Evolutionary conservation across 1,140 invertebrate species (phyloP).

Genomic region (Trichonephila clavata): DNA sequence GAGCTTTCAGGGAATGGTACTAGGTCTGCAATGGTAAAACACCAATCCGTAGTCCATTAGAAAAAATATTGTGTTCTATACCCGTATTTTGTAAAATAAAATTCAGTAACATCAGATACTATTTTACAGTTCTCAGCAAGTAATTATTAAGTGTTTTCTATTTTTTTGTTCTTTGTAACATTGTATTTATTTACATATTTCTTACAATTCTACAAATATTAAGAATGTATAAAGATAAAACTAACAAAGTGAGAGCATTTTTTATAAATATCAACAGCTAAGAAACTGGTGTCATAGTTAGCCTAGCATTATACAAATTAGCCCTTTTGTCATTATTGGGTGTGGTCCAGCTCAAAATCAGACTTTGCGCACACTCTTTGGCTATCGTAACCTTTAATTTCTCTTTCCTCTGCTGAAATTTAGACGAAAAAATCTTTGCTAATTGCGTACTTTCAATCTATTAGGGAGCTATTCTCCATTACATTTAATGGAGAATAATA

Average conservation of each 20-base stretch:
- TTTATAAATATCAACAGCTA: neutral
- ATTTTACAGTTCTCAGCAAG: too few species aligned
- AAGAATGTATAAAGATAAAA: neutral
- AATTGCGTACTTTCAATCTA: slow-evolving; percentile 42
- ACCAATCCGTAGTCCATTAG: too few species aligned
- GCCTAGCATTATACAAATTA: neutral
- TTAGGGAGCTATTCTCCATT: neutral
- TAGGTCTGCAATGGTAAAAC: too few species aligned
- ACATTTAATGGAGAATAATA: too few species aligned
- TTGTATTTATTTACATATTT: too few species aligned
- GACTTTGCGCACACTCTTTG: neutral
- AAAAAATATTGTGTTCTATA: too few species aligned
- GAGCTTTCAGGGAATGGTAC: too few species aligned
- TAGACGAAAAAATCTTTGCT: slow-evolving; percentile 5
- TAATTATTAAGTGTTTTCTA: too few species aligned
- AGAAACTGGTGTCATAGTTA: neutral
- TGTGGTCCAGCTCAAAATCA: slow-evolving; percentile 25
- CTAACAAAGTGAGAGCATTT: neutral
- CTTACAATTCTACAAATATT: neutral
- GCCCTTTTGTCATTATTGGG: slow-evolving; percentile 19
- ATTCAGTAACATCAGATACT: too few species aligned
- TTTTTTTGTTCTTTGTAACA: too few species aligned
- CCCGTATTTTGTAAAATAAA: too few species aligned
- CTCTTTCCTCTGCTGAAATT: slow-evolving; percentile 20
- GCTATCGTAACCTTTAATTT: slow-evolving; percentile 45